Conservation (phyloP, 2,797 vertebrate species). For the Pangasius sanitwongsei region DNA sequence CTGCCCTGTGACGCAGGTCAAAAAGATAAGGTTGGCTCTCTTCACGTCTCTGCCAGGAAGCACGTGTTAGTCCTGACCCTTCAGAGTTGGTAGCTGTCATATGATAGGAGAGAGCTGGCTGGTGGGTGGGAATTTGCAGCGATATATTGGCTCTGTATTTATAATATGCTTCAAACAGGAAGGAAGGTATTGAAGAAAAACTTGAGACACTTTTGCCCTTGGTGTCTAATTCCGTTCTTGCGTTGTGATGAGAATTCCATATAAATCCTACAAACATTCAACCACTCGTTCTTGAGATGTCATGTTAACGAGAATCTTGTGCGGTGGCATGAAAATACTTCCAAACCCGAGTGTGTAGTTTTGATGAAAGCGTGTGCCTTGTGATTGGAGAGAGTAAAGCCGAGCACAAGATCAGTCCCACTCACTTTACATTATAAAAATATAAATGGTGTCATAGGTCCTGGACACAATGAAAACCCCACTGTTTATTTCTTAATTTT, state of each 20-base stretch:
- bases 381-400: neutral
- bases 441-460: neutral
- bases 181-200: neutral
- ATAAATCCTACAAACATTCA: neutral
- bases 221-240: neutral
- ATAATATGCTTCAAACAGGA: neutral
- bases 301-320: neutral
- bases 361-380: too few relatives aligned
- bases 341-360: neutral
- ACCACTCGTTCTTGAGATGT: neutral
- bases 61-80: neutral
- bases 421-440: neutral
- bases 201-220: neutral
- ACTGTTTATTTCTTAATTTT: neutral
- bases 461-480: neutral
- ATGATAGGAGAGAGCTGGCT: neutral
- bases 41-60: neutral
- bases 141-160: neutral
- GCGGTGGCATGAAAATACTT: too few relatives aligned
- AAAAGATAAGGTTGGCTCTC: neutral
- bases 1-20: neutral
- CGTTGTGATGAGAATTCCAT: neutral
- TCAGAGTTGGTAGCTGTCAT: neutral
- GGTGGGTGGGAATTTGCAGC: neutral
- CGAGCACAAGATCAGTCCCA: neutral